Base-by-base conservation (phyloP, 2,113 vertebrate genomes). In the Seriola rivoliana region DNA sequence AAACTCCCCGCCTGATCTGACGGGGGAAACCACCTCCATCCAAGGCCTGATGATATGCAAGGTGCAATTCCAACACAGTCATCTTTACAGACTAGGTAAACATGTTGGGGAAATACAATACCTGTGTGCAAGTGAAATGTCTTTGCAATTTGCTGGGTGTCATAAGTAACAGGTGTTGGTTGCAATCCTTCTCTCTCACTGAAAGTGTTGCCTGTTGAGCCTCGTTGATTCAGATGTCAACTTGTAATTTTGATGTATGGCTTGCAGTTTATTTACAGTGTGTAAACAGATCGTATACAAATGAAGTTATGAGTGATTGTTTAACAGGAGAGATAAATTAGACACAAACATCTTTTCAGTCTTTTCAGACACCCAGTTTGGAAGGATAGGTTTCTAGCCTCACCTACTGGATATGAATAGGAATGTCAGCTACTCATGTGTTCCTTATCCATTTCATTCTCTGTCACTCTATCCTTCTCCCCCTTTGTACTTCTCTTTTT, bases 341-440 rank as follows among this genome's bases (percentile, higher is more conserved):
- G 0, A 75, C 19, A 17, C 21, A 64, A 13, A 72, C 0, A 44
- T 71, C 16, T 60, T 44, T 46, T 32, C 38, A 59, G 17, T 7
- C 59, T 62, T 29, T 25, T 60, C 11, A 73, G 42, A 23, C 50
- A 76, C 7, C 23, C 2, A 50, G 54, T 23, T 50, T 34, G 0
- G 0, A 72, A 66, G 1, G 63, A 55, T 48, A 34, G 75, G 57
- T 70, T 81, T 87, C 42, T 82, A 91, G 87, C 86, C 12, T 34
- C 89, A 90, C 82, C 93, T 93, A 77, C 74, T 94, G 93, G 90
- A 80, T 50, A 68, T 80, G 1, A 84, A 57, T 21, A 4, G 9
- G 8, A 77, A 84, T 77, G 66, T 52, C 71, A 57, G 29, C 42
- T 42, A 58, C 48, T 79, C 17, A 82, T 75, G 38, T 74, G 29